Evolutionary conservation across 2,113 vertebrate genomes (phyloP), one percentile per base, ranked within the genome.

Genomic region (Strix uralensis): DNA sequence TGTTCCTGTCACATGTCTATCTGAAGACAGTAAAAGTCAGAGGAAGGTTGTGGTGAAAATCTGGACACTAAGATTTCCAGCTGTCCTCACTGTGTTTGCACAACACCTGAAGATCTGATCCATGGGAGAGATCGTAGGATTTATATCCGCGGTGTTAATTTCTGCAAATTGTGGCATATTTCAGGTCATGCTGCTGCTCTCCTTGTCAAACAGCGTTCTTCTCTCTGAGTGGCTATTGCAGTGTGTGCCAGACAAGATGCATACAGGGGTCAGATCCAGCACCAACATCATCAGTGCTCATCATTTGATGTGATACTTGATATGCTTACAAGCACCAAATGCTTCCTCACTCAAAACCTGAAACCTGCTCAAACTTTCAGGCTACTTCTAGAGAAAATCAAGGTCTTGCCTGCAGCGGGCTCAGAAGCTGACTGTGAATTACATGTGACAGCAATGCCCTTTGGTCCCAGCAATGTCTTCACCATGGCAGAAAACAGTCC

Each of bases 361-460:
- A 82, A 78, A 72, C 18, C 18, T 54, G 26, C 21, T 42, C 25
- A 25, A 47, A 84, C 7, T 58, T 38, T 38, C 54, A 30, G 27
- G 17, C 29, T 78, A n/a, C 16, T 66, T 84, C 65, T 85, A 74
- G 52, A 78, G 9, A 40, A 87, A 78, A 61, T 27, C 38, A 52
- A 57, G 18, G 47, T 57, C 42, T 15, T 58, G 18, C 30, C 32
- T 3, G 7, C 1, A 1, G 19, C 0, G 1, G 34, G 38, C 51
- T 89, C 22, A 66, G 84, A 58, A 49, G 26, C 30, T 87, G 73
- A 11, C 25, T 73, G 25, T 58, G 30, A 58, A 44, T 44, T 25
- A 13, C 4, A 15, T 47, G 67, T 73, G 46, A 66, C 32, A 78
- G 55, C 55, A 70, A 65, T 15, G 11, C 9, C 21, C 49, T 3